A percentile compares a stretch with the other conserved stretches of the same genome.
These are phyloP conservation scores for Camponotus fellah DNA, from an alignment of 2,888 invertebrate species.

Conservation along the genomic window DNA sequence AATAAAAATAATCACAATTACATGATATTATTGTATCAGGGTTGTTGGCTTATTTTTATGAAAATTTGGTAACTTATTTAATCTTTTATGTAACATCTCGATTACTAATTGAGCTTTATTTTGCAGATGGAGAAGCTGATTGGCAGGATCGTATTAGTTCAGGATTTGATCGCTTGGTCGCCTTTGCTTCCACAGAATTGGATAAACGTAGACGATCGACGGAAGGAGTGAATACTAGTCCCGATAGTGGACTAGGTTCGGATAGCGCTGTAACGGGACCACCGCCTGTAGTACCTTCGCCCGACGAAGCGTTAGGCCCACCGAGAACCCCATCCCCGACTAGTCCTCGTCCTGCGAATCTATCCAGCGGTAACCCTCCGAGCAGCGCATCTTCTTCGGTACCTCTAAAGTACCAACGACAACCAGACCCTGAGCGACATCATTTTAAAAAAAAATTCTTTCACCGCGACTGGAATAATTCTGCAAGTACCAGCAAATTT, in stretches of 20 bases:
- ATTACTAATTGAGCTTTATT: conserved; percentile 46
- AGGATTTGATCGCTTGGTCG: conserved; percentile 97
- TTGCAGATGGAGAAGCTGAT: conserved; percentile 92
- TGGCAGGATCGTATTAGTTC: conserved; percentile 98
- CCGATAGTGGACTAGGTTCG: conserved; percentile 94
- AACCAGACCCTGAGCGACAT: conserved; percentile 87
- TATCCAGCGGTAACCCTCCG: conserved; percentile 84
- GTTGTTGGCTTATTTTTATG: conserved; percentile 85
- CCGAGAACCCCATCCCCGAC: conserved; percentile 88
- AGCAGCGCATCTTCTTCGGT: conserved; percentile 79
- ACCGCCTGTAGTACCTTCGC: conserved; percentile 83
- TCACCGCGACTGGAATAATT: conserved; percentile 88
- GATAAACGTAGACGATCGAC: conserved; percentile 94
- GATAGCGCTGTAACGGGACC: conserved; percentile 82
- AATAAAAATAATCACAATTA: not conserved
- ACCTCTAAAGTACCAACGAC: conserved; percentile 80
- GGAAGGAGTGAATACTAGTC: conserved; percentile 94
- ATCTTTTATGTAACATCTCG: not conserved
- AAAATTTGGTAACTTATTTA: conserved; percentile 71
- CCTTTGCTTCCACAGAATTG: conserved; percentile 96
- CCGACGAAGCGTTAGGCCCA: conserved; percentile 86
- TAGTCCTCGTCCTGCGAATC: conserved; percentile 86
- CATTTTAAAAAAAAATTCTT: conserved; percentile 96
- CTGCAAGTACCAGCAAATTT: conserved; percentile 88
- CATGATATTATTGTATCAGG: conserved; percentile 6